Conservation (phyloP, 23 tunicate genomes). For the Halocynthia aurantium region DNA sequence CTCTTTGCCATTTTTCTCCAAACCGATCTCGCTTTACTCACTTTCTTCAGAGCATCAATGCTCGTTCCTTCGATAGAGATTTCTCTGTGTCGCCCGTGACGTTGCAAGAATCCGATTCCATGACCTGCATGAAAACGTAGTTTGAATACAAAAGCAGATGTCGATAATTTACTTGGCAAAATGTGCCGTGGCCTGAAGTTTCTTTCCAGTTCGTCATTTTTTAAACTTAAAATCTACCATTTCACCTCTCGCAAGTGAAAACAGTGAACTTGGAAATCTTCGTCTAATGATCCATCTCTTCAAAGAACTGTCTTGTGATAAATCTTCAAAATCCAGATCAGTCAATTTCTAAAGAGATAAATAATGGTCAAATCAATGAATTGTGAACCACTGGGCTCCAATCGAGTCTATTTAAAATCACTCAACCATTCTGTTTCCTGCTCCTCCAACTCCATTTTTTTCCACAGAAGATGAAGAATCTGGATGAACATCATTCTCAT, state of each 20-base stretch:
- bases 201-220: no score
- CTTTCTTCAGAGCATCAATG: constrained; percentile 3
- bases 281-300: background rate
- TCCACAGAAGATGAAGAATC: no score
- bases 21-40: background rate
- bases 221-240: background rate
- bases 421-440: no score
- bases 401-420: no score
- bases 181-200: no score
- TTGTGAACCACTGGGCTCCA: no score
- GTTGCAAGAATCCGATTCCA: background rate
- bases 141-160: background rate
- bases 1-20: background rate
- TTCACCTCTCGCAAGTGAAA: constrained; percentile 1
- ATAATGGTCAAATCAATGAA: background rate
- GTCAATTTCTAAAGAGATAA: background rate
- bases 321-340: background rate
- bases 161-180: no score
- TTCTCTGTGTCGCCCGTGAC: background rate
- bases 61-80: background rate
- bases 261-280: constrained; percentile 6
- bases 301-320: background rate
- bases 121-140: background rate
- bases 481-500: no score
- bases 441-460: no score